Evolutionary conservation across 2,888 invertebrate genomes (phyloP).

Genomic region (Apamea monoglypha): DNA sequence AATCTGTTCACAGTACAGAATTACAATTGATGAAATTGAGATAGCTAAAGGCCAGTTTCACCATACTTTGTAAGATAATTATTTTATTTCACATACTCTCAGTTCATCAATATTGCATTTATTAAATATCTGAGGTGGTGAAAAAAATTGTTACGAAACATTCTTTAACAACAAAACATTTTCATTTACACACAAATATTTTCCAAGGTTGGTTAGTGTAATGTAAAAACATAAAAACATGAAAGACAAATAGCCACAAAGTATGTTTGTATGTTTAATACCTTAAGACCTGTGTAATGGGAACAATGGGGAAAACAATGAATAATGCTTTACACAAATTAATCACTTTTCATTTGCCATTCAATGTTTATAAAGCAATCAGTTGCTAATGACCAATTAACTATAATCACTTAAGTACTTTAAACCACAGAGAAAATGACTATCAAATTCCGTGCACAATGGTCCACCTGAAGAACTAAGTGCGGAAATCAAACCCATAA

Average conservation of each 20-base stretch:
- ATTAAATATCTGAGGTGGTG: neutral
- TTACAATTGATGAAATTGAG: neutral
- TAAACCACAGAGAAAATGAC: conserved; percentile 15
- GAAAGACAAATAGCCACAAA: conserved; percentile 24
- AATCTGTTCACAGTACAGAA: neutral
- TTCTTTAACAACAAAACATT: conserved; percentile 2
- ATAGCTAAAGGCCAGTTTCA: neutral
- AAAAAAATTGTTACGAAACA: neutral
- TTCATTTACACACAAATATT: conserved; percentile 25
- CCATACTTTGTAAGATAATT: neutral
- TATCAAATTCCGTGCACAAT: no score
- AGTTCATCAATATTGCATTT: neutral
- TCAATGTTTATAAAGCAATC: conserved; percentile 42
- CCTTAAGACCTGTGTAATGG: conserved; percentile 6
- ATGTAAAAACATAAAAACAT: conserved; percentile 15
- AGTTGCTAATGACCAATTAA: conserved; percentile 31
- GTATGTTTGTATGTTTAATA: conserved; percentile 9
- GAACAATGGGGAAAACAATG: conserved; percentile 34
- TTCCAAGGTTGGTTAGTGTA: neutral
- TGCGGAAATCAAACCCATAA: no score
- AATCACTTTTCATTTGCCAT: conserved; percentile 38
- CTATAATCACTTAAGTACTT: conserved; percentile 34
- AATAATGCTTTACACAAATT: conserved; percentile 6
- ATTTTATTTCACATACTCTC: neutral
- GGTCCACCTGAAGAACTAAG: no score